A percentile compares a stretch with the other conserved stretches of the same genome.
These are phyloP conservation scores for Philhelius pedissequus DNA, from an alignment of 2,888 invertebrate genomes.

Conservation along the genomic window DNA sequence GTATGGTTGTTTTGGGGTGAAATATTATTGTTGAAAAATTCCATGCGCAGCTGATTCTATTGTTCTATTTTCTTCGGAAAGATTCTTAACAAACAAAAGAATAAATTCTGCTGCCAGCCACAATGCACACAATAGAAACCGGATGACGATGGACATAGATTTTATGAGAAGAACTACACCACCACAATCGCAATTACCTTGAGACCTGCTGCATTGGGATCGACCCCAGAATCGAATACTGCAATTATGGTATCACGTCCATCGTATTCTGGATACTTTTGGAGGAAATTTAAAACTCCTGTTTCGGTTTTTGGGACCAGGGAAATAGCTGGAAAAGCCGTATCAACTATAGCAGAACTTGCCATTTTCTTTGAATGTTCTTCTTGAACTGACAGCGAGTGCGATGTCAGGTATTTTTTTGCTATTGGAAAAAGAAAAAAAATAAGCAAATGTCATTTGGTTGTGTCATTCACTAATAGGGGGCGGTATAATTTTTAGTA, in stretches of 20 bases:
- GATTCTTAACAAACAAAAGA: conserved; percentile 41
- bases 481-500: neutral
- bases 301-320: conserved; percentile 97
- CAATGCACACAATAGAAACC: conserved; percentile 18
- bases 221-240: conserved; percentile 98
- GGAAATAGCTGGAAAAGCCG: conserved; percentile 90
- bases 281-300: conserved; percentile 90
- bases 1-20: neutral
- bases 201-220: conserved; percentile 96
- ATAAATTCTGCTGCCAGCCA: neutral
- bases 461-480: neutral
- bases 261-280: conserved; percentile 93
- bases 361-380: conserved; percentile 69
- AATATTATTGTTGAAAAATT: neutral
- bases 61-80: neutral
- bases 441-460: conserved; percentile 36
- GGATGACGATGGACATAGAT: conserved; percentile 15
- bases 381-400: conserved; percentile 60
- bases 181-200: conserved; percentile 82
- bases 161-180: neutral
- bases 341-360: conserved; percentile 78
- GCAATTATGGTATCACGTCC: conserved; percentile 95
- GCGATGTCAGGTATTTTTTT: conserved; percentile 41
- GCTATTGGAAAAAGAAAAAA: conserved; percentile 20
- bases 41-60: conserved; percentile 39